Conservation (phyloP, 2,797 vertebrate species). For the Pantherophis alleghaniensis region DNA sequence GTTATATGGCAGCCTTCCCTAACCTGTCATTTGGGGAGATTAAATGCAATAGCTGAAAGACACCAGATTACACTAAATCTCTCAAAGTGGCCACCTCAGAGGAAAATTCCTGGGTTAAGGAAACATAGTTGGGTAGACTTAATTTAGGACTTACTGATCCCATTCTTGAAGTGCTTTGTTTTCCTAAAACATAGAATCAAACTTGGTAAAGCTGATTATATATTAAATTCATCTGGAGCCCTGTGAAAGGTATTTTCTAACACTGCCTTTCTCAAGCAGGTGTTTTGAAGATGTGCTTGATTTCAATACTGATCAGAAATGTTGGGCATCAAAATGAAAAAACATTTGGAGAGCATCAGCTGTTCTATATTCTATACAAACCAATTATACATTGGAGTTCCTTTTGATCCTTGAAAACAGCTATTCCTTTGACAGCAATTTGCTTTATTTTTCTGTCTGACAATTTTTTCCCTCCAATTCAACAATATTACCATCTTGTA, state of each 20-base stretch:
- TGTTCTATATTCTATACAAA: not conserved
- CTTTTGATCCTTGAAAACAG: not conserved
- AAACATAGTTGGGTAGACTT: not conserved
- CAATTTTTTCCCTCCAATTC: not conserved
- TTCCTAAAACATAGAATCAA: not conserved
- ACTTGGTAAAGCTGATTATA: not conserved
- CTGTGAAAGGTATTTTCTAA: not conserved
- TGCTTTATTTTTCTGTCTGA: not conserved
- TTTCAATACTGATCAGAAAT: not conserved
- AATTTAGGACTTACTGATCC: not conserved
- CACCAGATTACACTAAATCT: not conserved
- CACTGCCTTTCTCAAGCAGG: not conserved
- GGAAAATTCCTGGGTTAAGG: not conserved
- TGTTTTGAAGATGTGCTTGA: not conserved
- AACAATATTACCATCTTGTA: not conserved
- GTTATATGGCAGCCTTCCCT: not conserved
- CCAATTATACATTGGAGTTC: not conserved
- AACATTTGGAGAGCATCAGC: not conserved
- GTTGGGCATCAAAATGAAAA: not conserved
- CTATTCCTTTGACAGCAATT: not conserved
- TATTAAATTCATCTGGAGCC: not conserved
- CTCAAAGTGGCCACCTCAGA: not conserved
- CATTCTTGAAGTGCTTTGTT: not conserved
- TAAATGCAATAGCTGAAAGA: not conserved
- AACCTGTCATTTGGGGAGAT: not conserved